A percentile compares a stretch with the other conserved stretches of the same genome.
Conservation (phyloP, 2,888 invertebrate genomes). For the Cerceris ruficornis region DNA sequence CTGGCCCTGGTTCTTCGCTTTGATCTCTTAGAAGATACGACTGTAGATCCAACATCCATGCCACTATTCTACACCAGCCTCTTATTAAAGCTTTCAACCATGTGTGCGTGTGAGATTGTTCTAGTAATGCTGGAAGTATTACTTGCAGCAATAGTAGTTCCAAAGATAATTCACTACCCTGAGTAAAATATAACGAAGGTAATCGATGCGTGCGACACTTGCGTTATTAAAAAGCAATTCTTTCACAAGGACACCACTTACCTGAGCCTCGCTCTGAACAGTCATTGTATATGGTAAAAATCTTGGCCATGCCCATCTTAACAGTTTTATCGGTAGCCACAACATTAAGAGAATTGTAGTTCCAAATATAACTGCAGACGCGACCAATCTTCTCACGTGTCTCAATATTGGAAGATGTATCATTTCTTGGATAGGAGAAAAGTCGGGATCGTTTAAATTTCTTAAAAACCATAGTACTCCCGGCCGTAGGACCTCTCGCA, state of each 20-base stretch:
- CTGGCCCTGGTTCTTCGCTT: constrained; percentile 76
- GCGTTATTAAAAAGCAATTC: not conserved
- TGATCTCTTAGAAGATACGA: constrained; percentile 94
- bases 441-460: constrained; percentile 99
- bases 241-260: constrained; percentile 71
- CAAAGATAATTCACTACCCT: constrained; percentile 95
- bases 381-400: constrained; percentile 94
- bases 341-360: constrained; percentile 97
- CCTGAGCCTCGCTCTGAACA: constrained; percentile 89
- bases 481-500: constrained; percentile 96
- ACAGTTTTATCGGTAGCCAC: constrained; percentile 95
- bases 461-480: constrained; percentile 99
- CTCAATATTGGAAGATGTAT: constrained; percentile 96
- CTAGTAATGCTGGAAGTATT: constrained; percentile 96
- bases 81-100: constrained; percentile 96
- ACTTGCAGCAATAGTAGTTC: constrained; percentile 96
- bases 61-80: constrained; percentile 92
- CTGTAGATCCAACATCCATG: constrained; percentile 92
- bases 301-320: constrained; percentile 91
- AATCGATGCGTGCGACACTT: not conserved
- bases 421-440: constrained; percentile 99
- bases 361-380: constrained; percentile 97
- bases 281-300: constrained; percentile 98
- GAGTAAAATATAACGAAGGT: constrained; percentile 51
- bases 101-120: constrained; percentile 97